Base-by-base conservation (phyloP, 1,140 invertebrate species). In the Babylonia areolata region DNA sequence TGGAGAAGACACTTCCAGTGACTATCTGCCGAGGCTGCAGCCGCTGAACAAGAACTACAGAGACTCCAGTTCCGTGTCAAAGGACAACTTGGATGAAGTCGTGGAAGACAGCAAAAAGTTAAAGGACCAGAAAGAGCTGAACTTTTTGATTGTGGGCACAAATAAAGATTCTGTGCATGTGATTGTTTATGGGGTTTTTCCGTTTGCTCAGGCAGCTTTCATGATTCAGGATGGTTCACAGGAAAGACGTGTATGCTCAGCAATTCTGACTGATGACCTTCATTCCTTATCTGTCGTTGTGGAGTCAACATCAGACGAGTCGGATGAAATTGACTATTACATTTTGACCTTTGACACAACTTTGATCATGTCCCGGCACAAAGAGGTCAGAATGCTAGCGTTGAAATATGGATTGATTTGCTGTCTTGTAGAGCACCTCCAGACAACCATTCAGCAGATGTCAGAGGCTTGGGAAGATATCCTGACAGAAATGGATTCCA, bases 401-500 rank as follows among this genome's bases (percentile, higher is more conserved):
- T 94, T 96, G 12, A 97, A 97, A 92, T 96, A 97, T 94, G 96
- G 96, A 15, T 95, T 97, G 90, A 69, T 84, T 17, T 73, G 39
- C 78, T 64, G 39, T 46, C 54, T 89, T n/a, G 87, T 89, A 37
- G 86, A 94, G 92, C 93, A 95, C 92, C 80, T 96, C 94, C 94
- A 93, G 79, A 82, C 89, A 28, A 93, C 93, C n/a, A 92, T 95
- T 17, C 91, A 93, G 78, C 97, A 97, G n/a, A 97, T 99, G 90
- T 97, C 96, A 75, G 98, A 99, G 95, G 97, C 97, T 0, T 99
- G 98, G 97, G 98, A 99, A 94, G 98, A 97, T 87, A 98, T 99
- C 90, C 95, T 99, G 28, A 92, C 98, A 37, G 98, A 99, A 95
- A 97, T 99, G 96, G 98, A 99, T 94, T 96, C 97, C 75, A 99